Percentiles rank a stretch among this genome's conserved stretches.
phyloP scores from a whole-genome alignment of 2,797 vertebrate genomes.

The Otolemur crassicaudatus region DNA sequence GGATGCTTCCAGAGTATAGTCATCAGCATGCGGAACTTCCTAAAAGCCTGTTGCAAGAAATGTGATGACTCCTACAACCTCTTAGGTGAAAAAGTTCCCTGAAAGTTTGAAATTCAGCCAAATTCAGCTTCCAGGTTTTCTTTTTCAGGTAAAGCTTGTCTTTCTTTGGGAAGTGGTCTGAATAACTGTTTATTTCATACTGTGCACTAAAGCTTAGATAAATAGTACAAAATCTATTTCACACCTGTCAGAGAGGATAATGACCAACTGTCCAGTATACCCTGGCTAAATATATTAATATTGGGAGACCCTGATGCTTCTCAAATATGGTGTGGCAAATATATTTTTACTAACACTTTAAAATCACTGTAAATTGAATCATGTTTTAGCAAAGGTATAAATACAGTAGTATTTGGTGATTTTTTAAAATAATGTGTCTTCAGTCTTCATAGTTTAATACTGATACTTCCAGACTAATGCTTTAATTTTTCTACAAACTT shows the following conservation, averaged over 20 bases:
- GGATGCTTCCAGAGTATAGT: conserved; percentile 41
- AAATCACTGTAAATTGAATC: conserved; percentile 23
- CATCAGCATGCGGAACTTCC: conserved; percentile 62
- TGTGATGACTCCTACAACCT: conserved; percentile 67
- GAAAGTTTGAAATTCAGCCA: conserved; percentile 57
- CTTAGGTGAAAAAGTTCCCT: conserved; percentile 52
- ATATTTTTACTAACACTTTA: conserved; percentile 1
- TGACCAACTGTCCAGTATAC: neutral
- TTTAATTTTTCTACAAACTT: conserved; percentile 73
- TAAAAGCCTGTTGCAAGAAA: conserved; percentile 54
- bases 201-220: conserved; percentile 20
- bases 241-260: neutral
- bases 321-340: neutral
- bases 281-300: neutral
- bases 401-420: conserved; percentile 11
- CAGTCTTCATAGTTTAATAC: conserved; percentile 43
- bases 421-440: conserved; percentile 50
- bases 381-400: conserved; percentile 24
- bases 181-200: neutral
- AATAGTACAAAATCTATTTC: neutral
- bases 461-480: neutral
- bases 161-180: conserved; percentile 21
- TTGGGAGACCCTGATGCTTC: neutral
- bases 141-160: neutral
- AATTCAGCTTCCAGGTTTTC: conserved; percentile 46